Conservation (phyloP, 1,140 invertebrate genomes). For the Magallana angulata region DNA sequence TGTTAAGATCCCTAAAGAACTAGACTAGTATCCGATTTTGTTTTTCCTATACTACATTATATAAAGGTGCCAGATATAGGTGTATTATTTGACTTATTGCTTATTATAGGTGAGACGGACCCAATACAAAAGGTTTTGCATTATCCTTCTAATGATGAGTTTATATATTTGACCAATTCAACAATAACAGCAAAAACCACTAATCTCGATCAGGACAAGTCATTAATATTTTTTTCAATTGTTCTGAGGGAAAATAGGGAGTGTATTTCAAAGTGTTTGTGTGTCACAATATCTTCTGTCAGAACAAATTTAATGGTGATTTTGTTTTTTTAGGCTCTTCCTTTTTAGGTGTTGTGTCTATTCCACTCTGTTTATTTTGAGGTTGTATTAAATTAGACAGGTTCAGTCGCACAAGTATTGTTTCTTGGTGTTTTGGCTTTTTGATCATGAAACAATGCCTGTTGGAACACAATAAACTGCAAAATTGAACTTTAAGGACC, state of each 20-base stretch:
- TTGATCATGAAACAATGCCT: not conserved
- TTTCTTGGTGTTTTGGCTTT: not conserved
- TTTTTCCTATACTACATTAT: too few species aligned
- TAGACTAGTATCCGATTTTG: too few species aligned
- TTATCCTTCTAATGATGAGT: slow-evolving; percentile 33
- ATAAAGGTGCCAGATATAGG: not conserved
- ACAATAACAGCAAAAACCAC: not conserved
- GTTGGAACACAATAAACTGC: slow-evolving; percentile 2
- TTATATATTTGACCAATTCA: not conserved
- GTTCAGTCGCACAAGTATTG: not conserved
- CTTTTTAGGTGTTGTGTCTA: too few species aligned
- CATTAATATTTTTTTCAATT: not conserved
- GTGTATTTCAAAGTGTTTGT: not conserved
- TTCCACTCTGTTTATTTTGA: not conserved
- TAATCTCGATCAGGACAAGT: not conserved
- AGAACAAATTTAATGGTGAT: too few species aligned
- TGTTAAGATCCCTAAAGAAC: too few species aligned
- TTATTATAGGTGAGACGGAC: slow-evolving; percentile 9
- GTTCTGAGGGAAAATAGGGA: not conserved
- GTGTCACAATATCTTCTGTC: too few species aligned
- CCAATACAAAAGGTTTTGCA: slow-evolving; percentile 10
- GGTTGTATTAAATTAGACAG: not conserved
- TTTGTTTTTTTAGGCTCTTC: too few species aligned
- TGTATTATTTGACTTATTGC: not conserved
- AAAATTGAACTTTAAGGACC: slow-evolving; percentile 14